A percentile compares a stretch with the other conserved stretches of the same genome.
Evolutionary conservation across 2,888 invertebrate species (phyloP).

Genomic region (Agrotis puta): DNA sequence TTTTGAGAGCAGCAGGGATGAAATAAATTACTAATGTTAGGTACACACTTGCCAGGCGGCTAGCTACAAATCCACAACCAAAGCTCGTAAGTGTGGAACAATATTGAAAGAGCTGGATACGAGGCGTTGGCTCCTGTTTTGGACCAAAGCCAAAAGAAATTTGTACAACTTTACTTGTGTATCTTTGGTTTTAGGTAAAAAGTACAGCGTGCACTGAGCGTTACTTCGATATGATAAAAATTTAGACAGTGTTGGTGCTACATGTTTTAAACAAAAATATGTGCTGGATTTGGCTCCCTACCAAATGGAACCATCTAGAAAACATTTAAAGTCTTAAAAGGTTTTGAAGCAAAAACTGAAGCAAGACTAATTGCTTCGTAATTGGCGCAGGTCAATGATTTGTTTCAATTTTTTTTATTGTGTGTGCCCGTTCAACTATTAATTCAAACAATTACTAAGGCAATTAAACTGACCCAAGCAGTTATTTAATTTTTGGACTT

Average conservation of each 20-base stretch:
- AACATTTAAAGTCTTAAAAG: constrained; percentile 13
- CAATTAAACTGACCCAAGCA: no score
- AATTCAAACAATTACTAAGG: no score
- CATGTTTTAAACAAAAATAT: constrained; percentile 25
- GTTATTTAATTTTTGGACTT: no score
- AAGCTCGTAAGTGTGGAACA: no score
- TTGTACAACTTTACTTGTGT: neutral
- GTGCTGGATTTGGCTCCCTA: neutral
- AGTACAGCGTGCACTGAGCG: neutral
- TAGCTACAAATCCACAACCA: no score
- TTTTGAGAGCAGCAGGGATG: no score
- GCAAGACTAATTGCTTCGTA: constrained; percentile 8
- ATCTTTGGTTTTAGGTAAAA: neutral
- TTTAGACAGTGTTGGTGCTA: constrained; percentile 11
- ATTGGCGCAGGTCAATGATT: neutral
- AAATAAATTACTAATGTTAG: no score
- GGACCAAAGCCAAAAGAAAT: neutral
- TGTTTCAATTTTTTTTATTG: neutral
- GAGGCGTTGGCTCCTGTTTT: neutral
- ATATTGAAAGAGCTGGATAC: neutral
- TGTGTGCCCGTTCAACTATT: no score
- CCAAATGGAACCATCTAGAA: neutral
- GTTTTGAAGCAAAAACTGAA: constrained; percentile 4
- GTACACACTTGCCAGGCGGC: no score
- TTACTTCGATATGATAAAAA: constrained; percentile 28